Conservation (phyloP, 64 coral and sea anemone species). For the Orbicella faveolata region DNA sequence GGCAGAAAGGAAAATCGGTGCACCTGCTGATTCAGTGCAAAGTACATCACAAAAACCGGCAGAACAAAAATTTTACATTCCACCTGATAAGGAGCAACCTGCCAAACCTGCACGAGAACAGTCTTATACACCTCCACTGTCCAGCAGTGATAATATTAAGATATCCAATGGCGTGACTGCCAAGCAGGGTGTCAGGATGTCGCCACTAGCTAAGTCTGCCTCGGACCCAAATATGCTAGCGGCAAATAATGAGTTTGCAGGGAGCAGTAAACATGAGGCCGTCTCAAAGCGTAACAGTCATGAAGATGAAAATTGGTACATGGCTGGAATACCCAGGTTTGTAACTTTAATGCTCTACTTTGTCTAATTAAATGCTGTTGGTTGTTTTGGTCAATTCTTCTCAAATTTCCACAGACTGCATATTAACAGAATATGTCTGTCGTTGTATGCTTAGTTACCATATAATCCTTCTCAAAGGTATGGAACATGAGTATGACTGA, state of each 20-base stretch:
- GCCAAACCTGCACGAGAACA: background rate
- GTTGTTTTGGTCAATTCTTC: too few relatives aligned
- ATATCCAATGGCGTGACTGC: background rate
- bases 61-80: background rate
- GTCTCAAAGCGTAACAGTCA: conserved; percentile 25
- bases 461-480: too few relatives aligned
- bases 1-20: background rate
- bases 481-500: too few relatives aligned
- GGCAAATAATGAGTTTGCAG: background rate
- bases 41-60: background rate
- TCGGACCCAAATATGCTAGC: conserved; percentile 15
- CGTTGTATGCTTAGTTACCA: too few relatives aligned
- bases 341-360: background rate
- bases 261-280: background rate
- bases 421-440: too few relatives aligned
- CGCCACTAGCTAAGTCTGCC: conserved; percentile 1
- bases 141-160: background rate
- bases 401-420: too few relatives aligned
- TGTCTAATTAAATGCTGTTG: too few relatives aligned
- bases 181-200: background rate
- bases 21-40: background rate
- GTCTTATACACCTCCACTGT: background rate
- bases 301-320: conserved; percentile 77
- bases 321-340: conserved; percentile 72
- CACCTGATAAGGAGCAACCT: background rate